These are phyloP conservation scores for Microctonus hyperodae DNA, from an alignment of 2,888 invertebrate genomes.

Conservation along the genomic window DNA sequence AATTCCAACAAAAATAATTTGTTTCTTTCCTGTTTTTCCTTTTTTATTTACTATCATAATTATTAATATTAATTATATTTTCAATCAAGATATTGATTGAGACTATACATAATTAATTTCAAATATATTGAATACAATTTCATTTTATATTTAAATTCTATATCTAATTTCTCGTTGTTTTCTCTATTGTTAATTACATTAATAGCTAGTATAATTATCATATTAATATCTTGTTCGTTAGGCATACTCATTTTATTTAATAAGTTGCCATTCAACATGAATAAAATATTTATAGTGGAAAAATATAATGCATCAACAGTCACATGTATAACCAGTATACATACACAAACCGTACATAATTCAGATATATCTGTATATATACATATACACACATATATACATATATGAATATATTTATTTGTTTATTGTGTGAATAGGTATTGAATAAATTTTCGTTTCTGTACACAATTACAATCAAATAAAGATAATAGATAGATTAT, in stretches of 20 bases:
- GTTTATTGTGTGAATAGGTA: background rate
- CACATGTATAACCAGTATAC: slow-evolving; percentile 36
- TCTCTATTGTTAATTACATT: no score
- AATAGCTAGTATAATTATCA: background rate
- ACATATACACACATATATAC: no score
- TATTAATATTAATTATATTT: background rate
- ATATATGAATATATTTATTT: no score
- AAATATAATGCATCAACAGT: slow-evolving; percentile 43
- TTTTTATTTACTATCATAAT: background rate
- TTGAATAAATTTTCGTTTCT: background rate
- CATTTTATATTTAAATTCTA: no score
- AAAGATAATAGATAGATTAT: background rate
- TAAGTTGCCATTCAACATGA: slow-evolving; percentile 34
- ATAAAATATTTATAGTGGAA: slow-evolving; percentile 42
- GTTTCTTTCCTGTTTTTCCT: no score
- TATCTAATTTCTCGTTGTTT: no score
- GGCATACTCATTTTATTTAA: background rate
- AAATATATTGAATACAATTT: no score
- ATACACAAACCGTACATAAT: slow-evolving; percentile 37
- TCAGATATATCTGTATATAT: slow-evolving; percentile 36
- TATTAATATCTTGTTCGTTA: background rate
- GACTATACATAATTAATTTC: no score
- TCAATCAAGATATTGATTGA: no score
- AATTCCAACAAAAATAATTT: no score
- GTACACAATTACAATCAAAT: background rate